phyloP scores from a whole-genome alignment of 2,888 invertebrate species.

The Phortica magna region DNA sequence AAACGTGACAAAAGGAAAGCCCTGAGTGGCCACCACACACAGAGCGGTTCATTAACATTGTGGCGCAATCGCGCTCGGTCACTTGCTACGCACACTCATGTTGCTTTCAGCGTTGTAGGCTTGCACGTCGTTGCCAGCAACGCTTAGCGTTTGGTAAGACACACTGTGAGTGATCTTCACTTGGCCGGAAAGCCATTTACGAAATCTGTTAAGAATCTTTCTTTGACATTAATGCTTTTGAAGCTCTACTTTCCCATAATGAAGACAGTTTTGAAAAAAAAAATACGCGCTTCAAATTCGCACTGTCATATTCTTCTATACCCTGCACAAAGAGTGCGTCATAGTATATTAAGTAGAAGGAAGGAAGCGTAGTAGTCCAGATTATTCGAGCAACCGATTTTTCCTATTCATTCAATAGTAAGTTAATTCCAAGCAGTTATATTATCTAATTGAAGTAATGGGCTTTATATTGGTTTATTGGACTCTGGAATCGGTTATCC shows the following conservation, averaged over 20 bases:
- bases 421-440: too few relatives aligned
- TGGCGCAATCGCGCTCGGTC: not conserved
- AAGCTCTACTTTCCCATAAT: not conserved
- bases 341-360: too few relatives aligned
- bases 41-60: conserved; percentile 62
- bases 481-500: too few relatives aligned
- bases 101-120: not conserved
- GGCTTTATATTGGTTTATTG: too few relatives aligned
- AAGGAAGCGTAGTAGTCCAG: too few relatives aligned
- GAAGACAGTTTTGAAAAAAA: not conserved
- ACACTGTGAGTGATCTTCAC: not conserved
- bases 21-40: conserved; percentile 48
- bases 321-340: too few relatives aligned
- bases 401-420: too few relatives aligned
- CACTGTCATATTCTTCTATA: not conserved
- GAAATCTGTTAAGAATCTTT: conserved; percentile 17
- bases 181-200: not conserved
- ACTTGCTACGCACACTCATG: not conserved
- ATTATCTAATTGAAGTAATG: too few relatives aligned
- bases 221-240: not conserved
- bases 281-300: not conserved
- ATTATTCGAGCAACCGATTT: too few relatives aligned
- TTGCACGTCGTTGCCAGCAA: conserved; percentile 50
- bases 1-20: conserved; percentile 52
- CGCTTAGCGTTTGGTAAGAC: not conserved